Base-by-base conservation (phyloP, 2,888 invertebrate species). In the Agrochola lychnidis region DNA sequence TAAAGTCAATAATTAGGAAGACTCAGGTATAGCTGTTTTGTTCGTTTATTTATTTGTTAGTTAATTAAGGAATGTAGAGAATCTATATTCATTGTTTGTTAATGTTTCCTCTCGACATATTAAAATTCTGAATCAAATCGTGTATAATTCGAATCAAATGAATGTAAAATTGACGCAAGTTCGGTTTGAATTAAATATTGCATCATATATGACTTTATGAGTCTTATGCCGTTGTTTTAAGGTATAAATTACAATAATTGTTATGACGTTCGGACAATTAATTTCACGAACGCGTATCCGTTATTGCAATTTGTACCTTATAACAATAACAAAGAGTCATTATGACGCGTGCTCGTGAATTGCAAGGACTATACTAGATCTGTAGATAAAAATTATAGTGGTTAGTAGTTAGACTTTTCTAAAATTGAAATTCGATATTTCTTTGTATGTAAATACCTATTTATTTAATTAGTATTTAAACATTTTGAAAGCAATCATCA, bases 391-490 rank as follows among this genome's bases (percentile, higher is more conserved):
- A 51, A 40, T 14, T 16, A 25, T 40, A 67, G 25, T 22, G 66
- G n/a, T 30, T 30, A 30, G 30, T 30, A 64, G 19, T 25, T 25
- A 53, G 40, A 36, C 4, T 10, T 36, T 51, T 53, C 10, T 53
- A 56, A 66, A 57, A 53, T 64, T 51, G 2, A 25, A 25, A 42
- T 30, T 57, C n/a, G 2, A 59, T 19, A 56, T n/a, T 19, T n/a
- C 4, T 51, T 59, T 69, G 10, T 62, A 22, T 68, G n/a, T 70
- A 80, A 67, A 78, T 78, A 64, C 14, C 36, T 14, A 69, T n/a
- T 48, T 30, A 53, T 56, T 4, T 45, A 14, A 48, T 48, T 48
- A 16, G 48, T 48, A 51, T 51, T 19, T 51, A 51, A 42, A 67
- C 9, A 42, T 42, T 45, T 69, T 53, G 19, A 48, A 74, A 57